Percentiles rank a stretch among this genome's conserved stretches.
Evolutionary conservation across 2,797 vertebrate species (phyloP).

Genomic region (Nasua narica): DNA sequence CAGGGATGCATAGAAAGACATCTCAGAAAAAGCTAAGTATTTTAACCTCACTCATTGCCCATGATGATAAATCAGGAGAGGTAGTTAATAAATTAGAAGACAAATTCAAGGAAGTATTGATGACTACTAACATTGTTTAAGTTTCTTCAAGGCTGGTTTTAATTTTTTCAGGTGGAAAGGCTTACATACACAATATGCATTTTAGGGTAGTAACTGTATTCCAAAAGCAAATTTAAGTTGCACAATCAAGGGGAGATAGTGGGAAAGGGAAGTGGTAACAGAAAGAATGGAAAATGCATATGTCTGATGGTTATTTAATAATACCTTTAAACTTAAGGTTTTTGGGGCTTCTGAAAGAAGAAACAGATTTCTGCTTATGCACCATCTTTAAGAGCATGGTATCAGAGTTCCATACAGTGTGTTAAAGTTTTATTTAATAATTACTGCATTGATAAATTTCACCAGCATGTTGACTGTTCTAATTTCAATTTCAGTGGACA

Average conservation of each 20-base stretch:
- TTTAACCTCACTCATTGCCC: neutral
- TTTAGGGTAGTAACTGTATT: neutral
- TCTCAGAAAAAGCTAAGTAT: neutral
- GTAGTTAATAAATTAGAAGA: constrained; percentile 1
- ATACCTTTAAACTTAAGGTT: neutral
- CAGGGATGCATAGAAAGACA: neutral
- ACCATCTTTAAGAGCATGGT: neutral
- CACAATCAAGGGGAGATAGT: neutral
- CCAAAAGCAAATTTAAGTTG: neutral
- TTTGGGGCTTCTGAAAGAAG: neutral
- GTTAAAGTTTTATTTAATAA: neutral
- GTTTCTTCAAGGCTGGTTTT: neutral
- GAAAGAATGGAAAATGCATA: neutral
- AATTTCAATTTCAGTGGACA: neutral
- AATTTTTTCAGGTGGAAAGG: neutral
- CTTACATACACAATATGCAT: neutral
- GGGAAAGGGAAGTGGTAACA: neutral
- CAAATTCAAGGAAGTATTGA: neutral
- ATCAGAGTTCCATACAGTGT: neutral
- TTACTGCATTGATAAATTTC: constrained; percentile 4
- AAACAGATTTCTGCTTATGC: neutral
- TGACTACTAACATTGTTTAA: neutral
- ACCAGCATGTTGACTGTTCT: neutral
- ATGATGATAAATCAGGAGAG: neutral
- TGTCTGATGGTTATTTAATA: neutral